A percentile compares a stretch with the other conserved stretches of the same genome.
Conservation (phyloP, 2,113 vertebrate genomes). For the Mobula hypostoma region DNA sequence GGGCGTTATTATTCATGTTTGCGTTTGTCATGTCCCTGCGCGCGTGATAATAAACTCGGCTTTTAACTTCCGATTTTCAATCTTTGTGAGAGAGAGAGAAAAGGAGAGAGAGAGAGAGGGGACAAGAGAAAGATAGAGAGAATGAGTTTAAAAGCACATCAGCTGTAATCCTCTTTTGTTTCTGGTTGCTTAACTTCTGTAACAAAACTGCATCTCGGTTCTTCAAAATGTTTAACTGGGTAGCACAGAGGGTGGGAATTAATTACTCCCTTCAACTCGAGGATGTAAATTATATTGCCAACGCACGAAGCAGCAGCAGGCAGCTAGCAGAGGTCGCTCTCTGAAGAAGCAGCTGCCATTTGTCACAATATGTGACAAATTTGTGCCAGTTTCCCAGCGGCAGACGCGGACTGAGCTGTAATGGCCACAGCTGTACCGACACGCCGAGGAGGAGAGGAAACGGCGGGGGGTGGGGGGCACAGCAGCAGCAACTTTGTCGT, state of each 20-base stretch:
- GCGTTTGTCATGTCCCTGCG: too few relatives aligned
- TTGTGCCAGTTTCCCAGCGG: neutral
- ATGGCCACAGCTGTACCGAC: neutral
- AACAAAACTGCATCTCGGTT: neutral
- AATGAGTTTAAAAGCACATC: neutral
- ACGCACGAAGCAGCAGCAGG: neutral
- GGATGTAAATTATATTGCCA: slow-evolving; percentile 4
- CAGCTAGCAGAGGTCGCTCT: neutral
- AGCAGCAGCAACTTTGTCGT: neutral
- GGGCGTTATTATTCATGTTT: too few relatives aligned
- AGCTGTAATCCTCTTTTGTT: neutral
- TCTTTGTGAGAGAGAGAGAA: too few relatives aligned
- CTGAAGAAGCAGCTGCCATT: neutral
- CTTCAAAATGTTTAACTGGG: neutral
- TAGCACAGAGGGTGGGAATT: neutral
- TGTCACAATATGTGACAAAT: neutral
- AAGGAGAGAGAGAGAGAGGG: too few relatives aligned
- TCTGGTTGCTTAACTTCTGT: neutral
- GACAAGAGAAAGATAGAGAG: too few relatives aligned
- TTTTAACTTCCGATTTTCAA: too few relatives aligned
- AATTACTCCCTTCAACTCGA: neutral
- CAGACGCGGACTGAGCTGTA: neutral
- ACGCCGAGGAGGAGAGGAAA: neutral
- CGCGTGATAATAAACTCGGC: too few relatives aligned
- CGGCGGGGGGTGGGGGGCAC: neutral